Base-by-base conservation (phyloP, 2,888 invertebrate genomes). In the Mesochorus sp. region DNA sequence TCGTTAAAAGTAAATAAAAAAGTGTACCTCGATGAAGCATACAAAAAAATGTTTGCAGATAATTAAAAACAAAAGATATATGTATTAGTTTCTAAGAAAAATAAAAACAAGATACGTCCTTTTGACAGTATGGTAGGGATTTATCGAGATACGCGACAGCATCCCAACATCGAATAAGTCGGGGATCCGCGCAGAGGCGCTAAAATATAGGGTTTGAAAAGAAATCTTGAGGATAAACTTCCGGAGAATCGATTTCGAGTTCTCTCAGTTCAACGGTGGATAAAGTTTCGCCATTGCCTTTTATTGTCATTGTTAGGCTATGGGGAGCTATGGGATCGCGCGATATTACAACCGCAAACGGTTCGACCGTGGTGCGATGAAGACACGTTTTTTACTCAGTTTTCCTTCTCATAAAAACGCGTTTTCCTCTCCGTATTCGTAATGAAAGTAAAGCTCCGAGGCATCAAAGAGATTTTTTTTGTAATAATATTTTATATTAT, bases 211-310 rank as follows among this genome's bases (percentile, higher is more conserved):
- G 21, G 4, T 31, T 31, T 0, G 8, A 0, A 21, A 10, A 21
- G 21, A 47, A 19, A 19, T 19, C 21, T 53, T n/a, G n/a, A 31
- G 28, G n/a, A n/a, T n/a, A 67, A 67, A 68, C 28, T 67, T 42
- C 3, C 14, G 10, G 3, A 14, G 39, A 10, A 17, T 21, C 17
- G 39, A 24, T 21, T 26, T 28, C 21, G 39, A 17, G 6, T 19
- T 21, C 44, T 42, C 24, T 51, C 14, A 12, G 34, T 42, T 67
- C 28, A 55, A 55, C 31, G 10, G 21, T 44, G 10, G 8, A 21
- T n/a, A 68, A 68, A 68, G 42, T 68, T 68, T 55, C 34, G 21
- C 44, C 10, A 55, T 44, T 19, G n/a, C 4, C 10, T 68, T 67
- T 26, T 53, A 53, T 55, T 42, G 12, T 17, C 47, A 19, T 12